These are phyloP conservation scores for Vulpes lagopus DNA, from an alignment of 2,113 vertebrate species.

Conservation along the genomic window DNA sequence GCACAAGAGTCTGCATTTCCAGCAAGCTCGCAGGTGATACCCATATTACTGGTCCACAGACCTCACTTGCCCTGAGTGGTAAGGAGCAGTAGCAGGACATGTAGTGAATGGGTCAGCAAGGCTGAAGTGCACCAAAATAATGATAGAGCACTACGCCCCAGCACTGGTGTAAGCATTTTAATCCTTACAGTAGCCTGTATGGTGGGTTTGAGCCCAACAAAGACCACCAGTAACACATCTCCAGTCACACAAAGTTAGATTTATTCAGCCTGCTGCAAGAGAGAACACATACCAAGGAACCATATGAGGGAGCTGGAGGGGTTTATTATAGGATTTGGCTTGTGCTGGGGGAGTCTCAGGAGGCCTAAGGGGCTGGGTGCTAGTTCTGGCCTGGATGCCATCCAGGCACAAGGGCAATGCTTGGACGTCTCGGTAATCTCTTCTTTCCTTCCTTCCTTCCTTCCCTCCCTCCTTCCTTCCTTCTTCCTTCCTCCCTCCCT, in stretches of 20 bases:
- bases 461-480: rapidly evolving
- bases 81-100: background rate
- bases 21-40: background rate
- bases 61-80: background rate
- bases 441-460: background rate
- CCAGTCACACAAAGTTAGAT: background rate
- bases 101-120: background rate
- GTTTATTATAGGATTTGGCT: background rate
- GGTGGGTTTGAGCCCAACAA: background rate
- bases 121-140: background rate
- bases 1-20: background rate
- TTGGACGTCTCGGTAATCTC: background rate
- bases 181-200: background rate
- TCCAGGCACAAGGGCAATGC: background rate
- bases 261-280: background rate
- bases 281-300: background rate
- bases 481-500: too few species aligned
- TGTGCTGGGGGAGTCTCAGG: background rate
- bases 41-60: too few species aligned
- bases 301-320: background rate
- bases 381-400: too few species aligned
- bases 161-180: rapidly evolving
- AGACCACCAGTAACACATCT: background rate
- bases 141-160: background rate
- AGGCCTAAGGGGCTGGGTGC: background rate